phyloP scores from a whole-genome alignment of 2,797 vertebrate genomes.

The Rhincodon typus region DNA sequence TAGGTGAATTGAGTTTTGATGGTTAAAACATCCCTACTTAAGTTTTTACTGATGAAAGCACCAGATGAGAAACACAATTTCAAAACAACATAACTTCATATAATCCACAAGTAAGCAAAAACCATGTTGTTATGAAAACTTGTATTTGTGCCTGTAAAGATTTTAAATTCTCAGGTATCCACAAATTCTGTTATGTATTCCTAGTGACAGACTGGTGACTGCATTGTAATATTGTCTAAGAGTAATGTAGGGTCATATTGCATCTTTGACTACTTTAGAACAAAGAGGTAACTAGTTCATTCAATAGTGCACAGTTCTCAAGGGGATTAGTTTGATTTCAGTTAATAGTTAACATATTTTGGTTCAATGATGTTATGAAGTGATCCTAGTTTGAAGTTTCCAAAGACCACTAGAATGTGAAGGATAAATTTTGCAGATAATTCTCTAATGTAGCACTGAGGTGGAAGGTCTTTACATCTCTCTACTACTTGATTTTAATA shows the following conservation, averaged over 20 bases:
- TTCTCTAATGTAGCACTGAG: not conserved
- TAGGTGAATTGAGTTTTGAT: not conserved
- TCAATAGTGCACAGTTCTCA: not conserved
- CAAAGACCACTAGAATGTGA: not conserved
- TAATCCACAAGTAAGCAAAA: not conserved
- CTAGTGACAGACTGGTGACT: not conserved
- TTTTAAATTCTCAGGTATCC: not conserved
- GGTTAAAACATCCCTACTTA: not conserved
- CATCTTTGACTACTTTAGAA: conserved; percentile 16
- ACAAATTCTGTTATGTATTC: not conserved
- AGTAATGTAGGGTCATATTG: not conserved
- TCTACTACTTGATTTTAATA: not conserved
- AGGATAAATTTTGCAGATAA: not conserved
- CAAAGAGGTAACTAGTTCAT: conserved; percentile 1
- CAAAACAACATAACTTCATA: not conserved
- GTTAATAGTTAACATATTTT: conserved; percentile 8
- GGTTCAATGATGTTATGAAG: not conserved
- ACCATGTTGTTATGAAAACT: not conserved
- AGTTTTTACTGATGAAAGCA: not conserved
- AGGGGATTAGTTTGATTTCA: not conserved
- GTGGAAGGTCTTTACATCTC: not conserved
- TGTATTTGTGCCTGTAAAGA: not conserved
- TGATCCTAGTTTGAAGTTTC: not conserved
- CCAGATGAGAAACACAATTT: not conserved
- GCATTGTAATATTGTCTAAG: not conserved